Conservation (phyloP, 2,797 vertebrate genomes). For the Eulemur coronatus region DNA sequence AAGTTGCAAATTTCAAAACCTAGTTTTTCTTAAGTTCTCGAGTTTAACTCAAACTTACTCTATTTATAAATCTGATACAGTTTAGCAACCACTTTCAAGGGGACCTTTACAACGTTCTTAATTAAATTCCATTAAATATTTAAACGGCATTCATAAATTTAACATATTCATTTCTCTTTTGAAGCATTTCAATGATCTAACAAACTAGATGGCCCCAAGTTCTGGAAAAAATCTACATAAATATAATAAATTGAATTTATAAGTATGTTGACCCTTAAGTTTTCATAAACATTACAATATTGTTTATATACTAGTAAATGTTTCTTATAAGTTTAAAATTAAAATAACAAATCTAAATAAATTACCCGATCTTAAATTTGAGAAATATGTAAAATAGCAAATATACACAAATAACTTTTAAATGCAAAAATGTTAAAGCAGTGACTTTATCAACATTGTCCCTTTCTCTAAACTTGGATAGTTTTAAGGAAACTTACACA, state of each 20-base stretch:
- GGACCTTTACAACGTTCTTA: neutral
- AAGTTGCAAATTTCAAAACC: neutral
- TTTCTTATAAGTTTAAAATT: conserved; percentile 18
- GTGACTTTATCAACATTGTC: neutral
- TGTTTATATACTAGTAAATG: neutral
- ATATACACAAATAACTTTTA: neutral
- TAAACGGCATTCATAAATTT: neutral
- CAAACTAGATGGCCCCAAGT: neutral
- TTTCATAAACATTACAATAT: neutral
- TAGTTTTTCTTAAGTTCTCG: neutral
- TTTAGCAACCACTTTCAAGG: neutral
- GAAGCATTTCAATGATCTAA: neutral
- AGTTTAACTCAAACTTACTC: conserved; percentile 4
- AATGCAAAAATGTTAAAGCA: neutral
- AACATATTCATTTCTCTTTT: neutral
- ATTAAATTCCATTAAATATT: conserved; percentile 28
- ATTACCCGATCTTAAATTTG: neutral
- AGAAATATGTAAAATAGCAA: neutral
- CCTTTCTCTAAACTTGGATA: neutral
- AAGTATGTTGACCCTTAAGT: neutral
- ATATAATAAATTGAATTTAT: neutral
- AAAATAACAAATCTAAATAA: neutral
- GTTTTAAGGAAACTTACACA: neutral
- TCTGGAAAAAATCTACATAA: neutral
- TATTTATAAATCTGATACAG: neutral